phyloP scores from a whole-genome alignment of 2,888 invertebrate species.

The Brachypalpus laphriformis region DNA sequence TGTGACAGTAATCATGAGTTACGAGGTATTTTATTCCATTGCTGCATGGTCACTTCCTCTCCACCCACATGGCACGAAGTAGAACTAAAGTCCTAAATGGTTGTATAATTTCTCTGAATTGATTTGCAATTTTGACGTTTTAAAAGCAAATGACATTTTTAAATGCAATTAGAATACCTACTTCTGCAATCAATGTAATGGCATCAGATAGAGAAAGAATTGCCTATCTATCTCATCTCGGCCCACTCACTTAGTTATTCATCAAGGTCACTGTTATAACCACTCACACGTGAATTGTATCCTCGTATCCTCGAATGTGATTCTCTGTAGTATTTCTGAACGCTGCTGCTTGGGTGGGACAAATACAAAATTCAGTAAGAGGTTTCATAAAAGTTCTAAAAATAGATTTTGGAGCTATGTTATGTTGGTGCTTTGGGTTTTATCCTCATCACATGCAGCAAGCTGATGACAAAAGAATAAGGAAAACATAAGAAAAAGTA shows the following conservation, averaged over 20 bases:
- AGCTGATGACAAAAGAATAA: background rate
- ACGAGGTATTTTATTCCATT: conserved; percentile 26
- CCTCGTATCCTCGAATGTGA: background rate
- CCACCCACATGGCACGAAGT: background rate
- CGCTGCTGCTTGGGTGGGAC: too few species aligned
- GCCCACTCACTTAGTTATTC: background rate
- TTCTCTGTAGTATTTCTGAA: conserved; percentile 8
- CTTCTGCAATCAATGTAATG: background rate
- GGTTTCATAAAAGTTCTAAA: conserved; percentile 22
- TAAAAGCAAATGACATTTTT: background rate
- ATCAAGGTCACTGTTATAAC: conserved; percentile 19
- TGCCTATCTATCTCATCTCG: too few species aligned
- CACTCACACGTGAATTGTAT: conserved; percentile 1
- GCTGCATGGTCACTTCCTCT: conserved; percentile 4
- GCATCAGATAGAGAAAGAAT: background rate
- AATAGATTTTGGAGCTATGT: conserved; percentile 50
- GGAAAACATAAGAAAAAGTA: background rate
- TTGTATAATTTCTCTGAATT: conserved; percentile 1
- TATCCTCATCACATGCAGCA: background rate
- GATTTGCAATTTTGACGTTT: conserved; percentile 25
- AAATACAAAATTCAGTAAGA: conserved; percentile 9
- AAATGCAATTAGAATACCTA: conserved; percentile 2
- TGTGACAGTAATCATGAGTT: conserved; percentile 48
- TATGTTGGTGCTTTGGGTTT: background rate
- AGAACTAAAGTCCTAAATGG: background rate